Conservation (phyloP, 2,797 vertebrate species). For the Anguilla obscura region DNA sequence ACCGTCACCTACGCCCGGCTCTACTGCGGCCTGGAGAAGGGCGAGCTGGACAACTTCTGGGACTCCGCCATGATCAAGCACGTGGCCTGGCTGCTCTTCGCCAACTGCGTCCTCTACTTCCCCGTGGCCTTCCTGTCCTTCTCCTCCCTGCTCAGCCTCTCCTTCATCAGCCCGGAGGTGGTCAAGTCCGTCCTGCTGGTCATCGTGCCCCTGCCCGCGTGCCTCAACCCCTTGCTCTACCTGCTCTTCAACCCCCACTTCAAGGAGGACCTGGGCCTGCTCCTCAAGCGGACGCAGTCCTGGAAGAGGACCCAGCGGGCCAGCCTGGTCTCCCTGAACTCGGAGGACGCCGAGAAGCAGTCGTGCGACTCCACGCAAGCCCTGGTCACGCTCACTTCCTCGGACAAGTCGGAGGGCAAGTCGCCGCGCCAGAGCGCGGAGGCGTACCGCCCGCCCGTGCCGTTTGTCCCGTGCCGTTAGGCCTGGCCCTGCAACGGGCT, state of each 20-base stretch:
- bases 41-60: slow-evolving; percentile 71
- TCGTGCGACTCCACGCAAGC: slow-evolving; percentile 92
- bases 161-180: slow-evolving; percentile 79
- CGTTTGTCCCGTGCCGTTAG: slow-evolving; percentile 74
- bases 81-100: slow-evolving; percentile 85
- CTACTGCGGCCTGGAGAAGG: slow-evolving; percentile 79
- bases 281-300: slow-evolving; percentile 67
- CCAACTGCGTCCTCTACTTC: slow-evolving; percentile 88
- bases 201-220: slow-evolving; percentile 84
- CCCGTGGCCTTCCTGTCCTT: slow-evolving; percentile 88
- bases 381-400: slow-evolving; percentile 73
- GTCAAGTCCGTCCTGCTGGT: slow-evolving; percentile 85
- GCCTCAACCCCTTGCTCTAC: slow-evolving; percentile 90
- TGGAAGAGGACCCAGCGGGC: slow-evolving; percentile 67
- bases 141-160: slow-evolving; percentile 81
- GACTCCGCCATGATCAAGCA: slow-evolving; percentile 85
- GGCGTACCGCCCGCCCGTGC: slow-evolving; percentile 69
- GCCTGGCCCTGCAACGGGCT: slow-evolving; percentile 10
- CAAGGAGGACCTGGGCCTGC: slow-evolving; percentile 78
- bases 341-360: slow-evolving; percentile 86
- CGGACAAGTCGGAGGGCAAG: slow-evolving; percentile 64
- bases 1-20: slow-evolving; percentile 83
- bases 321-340: slow-evolving; percentile 71
- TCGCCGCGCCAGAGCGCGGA: slow-evolving; percentile 65
- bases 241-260: slow-evolving; percentile 88